phyloP scores from a whole-genome alignment of 2,113 vertebrate species.

The Prunella fulvescens region DNA sequence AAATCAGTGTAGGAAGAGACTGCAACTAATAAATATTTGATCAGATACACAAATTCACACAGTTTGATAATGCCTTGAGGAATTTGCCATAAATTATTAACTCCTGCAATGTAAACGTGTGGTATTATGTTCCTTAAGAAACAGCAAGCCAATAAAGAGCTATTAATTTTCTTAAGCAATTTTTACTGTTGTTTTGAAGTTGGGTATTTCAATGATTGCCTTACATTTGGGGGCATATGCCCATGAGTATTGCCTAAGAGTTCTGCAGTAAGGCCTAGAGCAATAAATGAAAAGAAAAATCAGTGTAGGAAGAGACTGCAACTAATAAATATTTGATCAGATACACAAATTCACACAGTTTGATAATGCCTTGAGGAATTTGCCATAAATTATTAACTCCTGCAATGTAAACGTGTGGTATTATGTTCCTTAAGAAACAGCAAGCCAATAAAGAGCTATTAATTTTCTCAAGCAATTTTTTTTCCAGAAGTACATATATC shows the following conservation, averaged over 20 bases:
- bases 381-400: conserved; percentile 67
- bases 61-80: conserved; percentile 74
- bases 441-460: not conserved
- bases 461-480: not conserved
- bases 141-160: not conserved
- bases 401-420: not conserved
- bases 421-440: not conserved
- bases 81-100: conserved; percentile 71
- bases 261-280: conserved; percentile 21
- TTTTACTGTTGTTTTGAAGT: conserved; percentile 48
- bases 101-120: conserved; percentile 1
- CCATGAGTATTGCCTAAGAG: conserved; percentile 43
- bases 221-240: conserved; percentile 39
- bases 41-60: conserved; percentile 72
- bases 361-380: conserved; percentile 73
- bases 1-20: conserved; percentile 58
- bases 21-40: conserved; percentile 77
- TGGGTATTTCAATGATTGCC: conserved; percentile 34
- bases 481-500: not conserved
- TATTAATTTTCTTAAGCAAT: not conserved
- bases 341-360: conserved; percentile 73
- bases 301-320: conserved; percentile 58
- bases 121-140: not conserved
- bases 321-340: conserved; percentile 78
- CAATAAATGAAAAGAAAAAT: conserved; percentile 55